Conservation (phyloP, 2,797 vertebrate species). For the Brachyrhaphis roseni region DNA sequence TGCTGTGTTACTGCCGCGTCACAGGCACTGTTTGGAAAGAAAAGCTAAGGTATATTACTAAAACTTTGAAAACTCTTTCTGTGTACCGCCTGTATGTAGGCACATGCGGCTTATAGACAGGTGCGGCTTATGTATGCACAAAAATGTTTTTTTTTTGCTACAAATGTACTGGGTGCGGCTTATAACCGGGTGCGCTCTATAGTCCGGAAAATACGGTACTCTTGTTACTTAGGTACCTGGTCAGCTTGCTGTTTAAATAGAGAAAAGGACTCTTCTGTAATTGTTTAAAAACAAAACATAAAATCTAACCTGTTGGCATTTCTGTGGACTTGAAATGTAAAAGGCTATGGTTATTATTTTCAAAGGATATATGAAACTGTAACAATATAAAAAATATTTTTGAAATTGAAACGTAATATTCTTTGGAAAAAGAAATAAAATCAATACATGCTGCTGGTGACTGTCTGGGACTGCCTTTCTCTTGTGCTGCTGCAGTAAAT, state of each 20-base stretch:
- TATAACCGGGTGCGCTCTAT: too few relatives aligned
- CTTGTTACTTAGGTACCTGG: neutral
- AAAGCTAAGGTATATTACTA: too few relatives aligned
- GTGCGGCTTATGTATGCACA: too few relatives aligned
- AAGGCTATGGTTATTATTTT: too few relatives aligned
- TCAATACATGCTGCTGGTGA: conserved; percentile 2
- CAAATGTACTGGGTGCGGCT: too few relatives aligned
- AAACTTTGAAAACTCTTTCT: too few relatives aligned
- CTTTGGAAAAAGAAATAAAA: conserved; percentile 21
- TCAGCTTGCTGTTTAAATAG: neutral
- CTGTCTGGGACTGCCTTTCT: conserved; percentile 1
- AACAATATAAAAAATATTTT: conserved; percentile 1
- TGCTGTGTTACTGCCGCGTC: too few relatives aligned
- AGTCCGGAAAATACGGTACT: too few relatives aligned
- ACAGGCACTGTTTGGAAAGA: too few relatives aligned
- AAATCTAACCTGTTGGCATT: neutral
- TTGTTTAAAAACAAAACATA: neutral
- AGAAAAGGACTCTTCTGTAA: neutral
- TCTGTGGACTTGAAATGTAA: neutral
- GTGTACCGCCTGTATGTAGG: too few relatives aligned
- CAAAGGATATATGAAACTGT: neutral
- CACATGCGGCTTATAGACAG: too few relatives aligned
- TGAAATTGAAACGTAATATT: conserved; percentile 12
- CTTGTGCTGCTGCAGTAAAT: conserved; percentile 10
- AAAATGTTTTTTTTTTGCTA: too few relatives aligned